These are phyloP conservation scores for Phallusia fumigata DNA, from an alignment of 23 tunicate genomes.

Conservation along the genomic window DNA sequence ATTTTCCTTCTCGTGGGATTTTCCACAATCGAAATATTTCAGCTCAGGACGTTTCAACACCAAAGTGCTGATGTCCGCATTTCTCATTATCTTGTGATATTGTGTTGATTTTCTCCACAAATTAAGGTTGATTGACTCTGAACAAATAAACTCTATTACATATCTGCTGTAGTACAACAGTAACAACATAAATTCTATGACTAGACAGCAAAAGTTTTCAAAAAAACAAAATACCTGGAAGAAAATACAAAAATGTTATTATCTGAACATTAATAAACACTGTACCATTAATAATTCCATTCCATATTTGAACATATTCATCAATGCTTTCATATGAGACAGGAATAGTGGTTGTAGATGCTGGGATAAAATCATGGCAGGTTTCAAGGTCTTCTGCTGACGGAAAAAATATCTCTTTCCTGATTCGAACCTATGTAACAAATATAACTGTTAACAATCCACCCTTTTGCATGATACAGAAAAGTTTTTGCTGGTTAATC, in stretches of 20 bases:
- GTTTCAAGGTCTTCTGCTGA: background rate
- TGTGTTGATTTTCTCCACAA: constrained; percentile 5
- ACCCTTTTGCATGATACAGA: too few species aligned
- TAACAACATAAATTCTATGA: background rate
- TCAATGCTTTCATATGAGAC: constrained; percentile 15
- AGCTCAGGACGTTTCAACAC: background rate
- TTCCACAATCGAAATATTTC: background rate
- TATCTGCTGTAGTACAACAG: too few species aligned
- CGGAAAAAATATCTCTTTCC: background rate
- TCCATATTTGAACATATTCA: constrained; percentile 34
- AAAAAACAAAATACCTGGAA: too few species aligned
- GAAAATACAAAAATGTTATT: too few species aligned
- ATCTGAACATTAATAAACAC: too few species aligned
- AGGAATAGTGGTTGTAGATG: background rate
- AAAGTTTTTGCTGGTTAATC: too few species aligned
- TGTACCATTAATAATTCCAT: constrained; percentile 10
- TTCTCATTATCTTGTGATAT: constrained; percentile 20
- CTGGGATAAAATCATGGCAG: background rate
- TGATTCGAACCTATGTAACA: background rate
- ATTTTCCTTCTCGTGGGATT: background rate
- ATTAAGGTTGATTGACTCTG: constrained; percentile 22
- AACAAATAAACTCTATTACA: background rate
- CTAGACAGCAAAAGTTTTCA: too few species aligned
- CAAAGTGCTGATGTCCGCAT: constrained; percentile 46
- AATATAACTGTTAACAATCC: too few species aligned